Conservation (phyloP, 2,797 vertebrate genomes). For the Ctenopoma multispine region DNA sequence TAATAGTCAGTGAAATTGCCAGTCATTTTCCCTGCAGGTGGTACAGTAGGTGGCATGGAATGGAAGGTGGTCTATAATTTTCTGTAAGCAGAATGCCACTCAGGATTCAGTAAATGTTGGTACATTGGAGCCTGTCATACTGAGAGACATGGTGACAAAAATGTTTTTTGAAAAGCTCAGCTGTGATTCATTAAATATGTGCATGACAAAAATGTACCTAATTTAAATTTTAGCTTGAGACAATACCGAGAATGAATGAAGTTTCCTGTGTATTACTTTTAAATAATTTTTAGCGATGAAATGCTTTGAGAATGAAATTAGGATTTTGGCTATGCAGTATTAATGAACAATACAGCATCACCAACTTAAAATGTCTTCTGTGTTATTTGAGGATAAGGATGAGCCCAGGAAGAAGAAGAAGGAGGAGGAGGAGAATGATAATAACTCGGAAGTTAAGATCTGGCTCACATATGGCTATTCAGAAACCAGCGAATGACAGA, state of each 20-base stretch:
- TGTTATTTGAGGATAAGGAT: neutral
- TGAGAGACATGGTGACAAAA: slow-evolving; percentile 41
- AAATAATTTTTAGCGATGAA: neutral
- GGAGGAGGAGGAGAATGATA: neutral
- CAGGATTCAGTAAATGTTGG: slow-evolving; percentile 55
- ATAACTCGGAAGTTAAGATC: slow-evolving; percentile 25
- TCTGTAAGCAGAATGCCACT: slow-evolving; percentile 65
- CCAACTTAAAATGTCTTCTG: slow-evolving; percentile 10
- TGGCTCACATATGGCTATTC: neutral
- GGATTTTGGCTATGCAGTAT: slow-evolving; percentile 6
- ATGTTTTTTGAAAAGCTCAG: slow-evolving; percentile 51
- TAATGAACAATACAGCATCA: slow-evolving; percentile 6
- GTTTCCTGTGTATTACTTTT: slow-evolving; percentile 4
- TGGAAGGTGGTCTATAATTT: slow-evolving; percentile 70
- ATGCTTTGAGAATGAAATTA: slow-evolving; percentile 2
- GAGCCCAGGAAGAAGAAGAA: slow-evolving; percentile 4
- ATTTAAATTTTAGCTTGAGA: slow-evolving; percentile 20
- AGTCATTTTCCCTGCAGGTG: slow-evolving; percentile 74
- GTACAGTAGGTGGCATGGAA: slow-evolving; percentile 67
- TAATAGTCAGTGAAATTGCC: slow-evolving; percentile 65
- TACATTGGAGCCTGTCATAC: slow-evolving; percentile 49
- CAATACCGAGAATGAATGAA: slow-evolving; percentile 12
- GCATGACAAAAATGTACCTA: slow-evolving; percentile 42
- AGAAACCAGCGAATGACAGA: slow-evolving; percentile 4
- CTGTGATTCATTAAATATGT: slow-evolving; percentile 63